Percentiles rank a stretch among this genome's conserved stretches.
Evolutionary conservation across 2,797 vertebrate species (phyloP).

Genomic region (Aeoliscus strigatus): DNA sequence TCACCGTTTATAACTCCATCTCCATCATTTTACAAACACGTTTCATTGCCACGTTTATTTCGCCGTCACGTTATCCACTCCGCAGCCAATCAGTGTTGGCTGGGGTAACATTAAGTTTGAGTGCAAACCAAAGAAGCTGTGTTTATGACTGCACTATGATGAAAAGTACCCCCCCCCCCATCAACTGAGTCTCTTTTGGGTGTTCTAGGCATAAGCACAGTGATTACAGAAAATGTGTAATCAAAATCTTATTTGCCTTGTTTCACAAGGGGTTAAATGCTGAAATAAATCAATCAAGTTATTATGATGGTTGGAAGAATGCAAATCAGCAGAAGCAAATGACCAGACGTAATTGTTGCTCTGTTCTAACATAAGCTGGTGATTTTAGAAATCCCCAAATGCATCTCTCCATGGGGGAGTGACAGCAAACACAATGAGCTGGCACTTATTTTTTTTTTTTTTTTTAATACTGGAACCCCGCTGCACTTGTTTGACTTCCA

Average conservation of each 20-base stretch:
- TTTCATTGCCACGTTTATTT: constrained; percentile 66
- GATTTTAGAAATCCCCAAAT: constrained; percentile 51
- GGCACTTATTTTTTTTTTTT: constrained; percentile 53
- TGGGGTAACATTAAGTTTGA: constrained; percentile 56
- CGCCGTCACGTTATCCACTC: constrained; percentile 51
- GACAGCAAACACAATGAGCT: constrained; percentile 61
- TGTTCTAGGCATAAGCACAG: constrained; percentile 35
- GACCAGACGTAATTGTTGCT: constrained; percentile 45
- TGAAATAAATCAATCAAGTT: background rate
- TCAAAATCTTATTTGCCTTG: constrained; percentile 15
- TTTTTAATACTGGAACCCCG: constrained; percentile 39
- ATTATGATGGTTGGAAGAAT: constrained; percentile 51
- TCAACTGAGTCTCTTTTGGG: constrained; percentile 49
- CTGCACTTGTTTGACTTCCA: constrained; percentile 46
- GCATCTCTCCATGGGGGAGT: constrained; percentile 39
- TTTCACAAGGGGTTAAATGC: constrained; percentile 20
- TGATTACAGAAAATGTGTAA: constrained; percentile 25
- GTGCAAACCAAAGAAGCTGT: constrained; percentile 36
- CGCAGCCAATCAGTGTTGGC: constrained; percentile 49
- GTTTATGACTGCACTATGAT: constrained; percentile 52
- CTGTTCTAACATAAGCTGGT: constrained; percentile 61
- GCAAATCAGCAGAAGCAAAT: constrained; percentile 52
- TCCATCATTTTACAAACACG: constrained; percentile 63
- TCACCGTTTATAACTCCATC: constrained; percentile 58
- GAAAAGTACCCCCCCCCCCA: constrained; percentile 34